Percentiles rank a stretch among this genome's conserved stretches.
Conservation (phyloP, 2,113 vertebrate genomes). For the Melanerpes formicivorus region DNA sequence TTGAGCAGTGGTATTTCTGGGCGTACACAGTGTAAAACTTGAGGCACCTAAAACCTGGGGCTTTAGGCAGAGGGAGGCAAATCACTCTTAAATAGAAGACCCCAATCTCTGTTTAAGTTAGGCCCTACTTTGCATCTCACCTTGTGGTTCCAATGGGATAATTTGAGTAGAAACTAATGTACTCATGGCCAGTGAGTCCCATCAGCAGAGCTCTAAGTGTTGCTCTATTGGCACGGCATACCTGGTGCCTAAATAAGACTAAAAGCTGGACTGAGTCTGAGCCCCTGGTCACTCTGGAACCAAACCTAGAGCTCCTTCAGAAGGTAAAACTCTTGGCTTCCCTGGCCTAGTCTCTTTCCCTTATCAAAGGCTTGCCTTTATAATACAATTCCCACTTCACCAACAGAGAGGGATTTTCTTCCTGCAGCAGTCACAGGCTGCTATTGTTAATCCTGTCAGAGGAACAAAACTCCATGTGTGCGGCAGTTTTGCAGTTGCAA, state of each 20-base stretch:
- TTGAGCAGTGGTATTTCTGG: not conserved
- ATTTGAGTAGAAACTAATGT: not conserved
- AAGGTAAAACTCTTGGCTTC: not conserved
- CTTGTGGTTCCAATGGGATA: not conserved
- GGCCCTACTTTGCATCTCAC: not conserved
- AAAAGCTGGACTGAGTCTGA: not conserved
- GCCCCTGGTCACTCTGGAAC: not conserved
- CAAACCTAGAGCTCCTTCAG: not conserved
- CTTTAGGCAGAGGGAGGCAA: not conserved
- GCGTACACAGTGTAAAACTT: not conserved
- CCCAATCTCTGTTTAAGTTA: not conserved
- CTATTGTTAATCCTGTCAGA: not conserved
- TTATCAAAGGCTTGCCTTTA: not conserved
- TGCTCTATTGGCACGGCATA: not conserved
- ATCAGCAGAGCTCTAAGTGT: not conserved
- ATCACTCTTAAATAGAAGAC: not conserved
- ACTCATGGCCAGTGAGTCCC: not conserved
- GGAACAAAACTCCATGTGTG: not conserved
- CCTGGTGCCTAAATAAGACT: not conserved
- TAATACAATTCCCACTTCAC: not conserved
- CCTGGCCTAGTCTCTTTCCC: not conserved
- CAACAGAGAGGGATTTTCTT: not conserved
- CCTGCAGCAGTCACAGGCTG: not conserved
- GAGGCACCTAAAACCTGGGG: not conserved
- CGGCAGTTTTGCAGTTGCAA: not conserved